Conservation (phyloP, 1,140 invertebrate genomes). For the Drosophila triauraria region DNA sequence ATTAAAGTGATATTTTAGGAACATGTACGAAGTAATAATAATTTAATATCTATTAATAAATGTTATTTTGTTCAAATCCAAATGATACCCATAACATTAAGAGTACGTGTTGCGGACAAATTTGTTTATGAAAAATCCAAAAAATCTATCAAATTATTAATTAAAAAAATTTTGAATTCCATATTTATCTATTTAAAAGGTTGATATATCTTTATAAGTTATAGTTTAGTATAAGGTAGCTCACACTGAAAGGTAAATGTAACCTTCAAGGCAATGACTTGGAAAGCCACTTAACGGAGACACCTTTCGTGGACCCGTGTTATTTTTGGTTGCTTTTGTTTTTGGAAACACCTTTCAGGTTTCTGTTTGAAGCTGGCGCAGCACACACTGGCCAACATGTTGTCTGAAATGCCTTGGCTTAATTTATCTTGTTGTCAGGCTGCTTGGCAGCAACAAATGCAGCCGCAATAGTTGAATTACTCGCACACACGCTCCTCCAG, state of each 20-base stretch:
- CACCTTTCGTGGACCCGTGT: neutral
- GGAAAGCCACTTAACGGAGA: constrained; percentile 24
- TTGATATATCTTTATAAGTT: neutral
- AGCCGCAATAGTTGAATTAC: constrained; percentile 65
- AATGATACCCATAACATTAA: no score
- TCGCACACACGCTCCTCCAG: constrained; percentile 29
- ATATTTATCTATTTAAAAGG: neutral
- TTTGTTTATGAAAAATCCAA: neutral
- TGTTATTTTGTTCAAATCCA: no score
- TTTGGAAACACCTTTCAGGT: constrained; percentile 34
- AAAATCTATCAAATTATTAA: no score
- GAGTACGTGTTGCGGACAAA: no score
- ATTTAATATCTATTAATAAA: no score
- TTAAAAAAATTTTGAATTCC: neutral
- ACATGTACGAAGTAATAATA: no score
- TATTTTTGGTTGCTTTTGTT: constrained; percentile 3
- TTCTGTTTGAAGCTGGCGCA: constrained; percentile 19
- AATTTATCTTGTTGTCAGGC: constrained; percentile 54
- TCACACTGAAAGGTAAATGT: neutral
- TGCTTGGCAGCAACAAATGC: constrained; percentile 44
- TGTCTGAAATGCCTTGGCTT: constrained; percentile 41
- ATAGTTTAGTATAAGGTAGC: no score
- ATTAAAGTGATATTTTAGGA: neutral
- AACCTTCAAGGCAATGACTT: constrained; percentile 15
- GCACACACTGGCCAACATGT: constrained; percentile 28